phyloP scores from a whole-genome alignment of 2,113 vertebrate species.

The Prinia subflava region DNA sequence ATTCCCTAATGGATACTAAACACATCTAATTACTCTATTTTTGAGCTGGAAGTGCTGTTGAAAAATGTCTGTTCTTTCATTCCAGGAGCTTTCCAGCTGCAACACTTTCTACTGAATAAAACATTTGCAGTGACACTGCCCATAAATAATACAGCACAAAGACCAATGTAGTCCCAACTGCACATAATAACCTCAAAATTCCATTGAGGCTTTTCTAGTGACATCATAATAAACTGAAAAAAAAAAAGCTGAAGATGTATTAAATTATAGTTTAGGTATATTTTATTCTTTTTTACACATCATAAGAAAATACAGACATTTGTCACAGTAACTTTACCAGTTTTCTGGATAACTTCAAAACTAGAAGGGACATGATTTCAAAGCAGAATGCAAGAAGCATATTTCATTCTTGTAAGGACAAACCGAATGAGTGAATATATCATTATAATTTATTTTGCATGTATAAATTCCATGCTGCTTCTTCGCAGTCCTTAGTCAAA shows the following conservation, averaged over 20 bases:
- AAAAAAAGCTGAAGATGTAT: not conserved
- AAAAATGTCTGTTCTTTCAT: conserved; percentile 51
- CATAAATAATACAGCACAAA: conserved; percentile 33
- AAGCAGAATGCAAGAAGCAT: not conserved
- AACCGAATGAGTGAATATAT: not conserved
- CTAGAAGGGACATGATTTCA: not conserved
- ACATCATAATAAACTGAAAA: conserved; percentile 23
- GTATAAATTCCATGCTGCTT: not conserved
- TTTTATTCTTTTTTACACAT: not conserved
- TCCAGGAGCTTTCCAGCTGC: conserved; percentile 48
- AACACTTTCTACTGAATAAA: conserved; percentile 58
- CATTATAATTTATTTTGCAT: not conserved
- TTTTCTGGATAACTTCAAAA: not conserved
- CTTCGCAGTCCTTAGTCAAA: not conserved
- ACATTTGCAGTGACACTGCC: conserved; percentile 33
- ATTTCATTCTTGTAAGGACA: not conserved
- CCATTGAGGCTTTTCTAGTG: conserved; percentile 8
- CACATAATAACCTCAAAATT: conserved; percentile 15
- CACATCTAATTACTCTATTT: conserved; percentile 60
- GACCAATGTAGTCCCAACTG: not conserved
- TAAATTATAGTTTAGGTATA: not conserved
- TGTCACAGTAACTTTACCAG: not conserved
- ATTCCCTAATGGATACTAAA: conserved; percentile 54
- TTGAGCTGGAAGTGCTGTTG: conserved; percentile 40
- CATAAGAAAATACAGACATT: not conserved